Evolutionary conservation across 1,140 invertebrate species (phyloP).

Genomic region (Brachionus paranguensis): DNA sequence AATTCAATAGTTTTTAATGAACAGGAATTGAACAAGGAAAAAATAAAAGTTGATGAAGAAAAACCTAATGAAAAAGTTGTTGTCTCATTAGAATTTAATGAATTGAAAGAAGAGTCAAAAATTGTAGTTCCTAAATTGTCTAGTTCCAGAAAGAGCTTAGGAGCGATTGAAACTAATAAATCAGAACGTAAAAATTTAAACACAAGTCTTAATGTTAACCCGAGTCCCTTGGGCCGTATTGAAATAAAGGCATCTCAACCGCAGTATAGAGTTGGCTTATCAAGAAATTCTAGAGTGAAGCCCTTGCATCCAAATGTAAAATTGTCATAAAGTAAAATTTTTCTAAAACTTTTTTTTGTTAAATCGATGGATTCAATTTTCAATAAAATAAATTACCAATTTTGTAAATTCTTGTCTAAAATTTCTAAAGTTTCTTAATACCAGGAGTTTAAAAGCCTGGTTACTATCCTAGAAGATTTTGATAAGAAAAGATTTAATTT

Average conservation of each 20-base stretch:
- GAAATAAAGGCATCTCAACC: constrained; percentile 4
- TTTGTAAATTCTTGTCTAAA: neutral
- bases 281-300: constrained; percentile 6
- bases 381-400: neutral
- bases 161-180: neutral
- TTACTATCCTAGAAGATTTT: neutral
- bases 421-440: neutral
- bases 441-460: neutral
- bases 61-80: neutral
- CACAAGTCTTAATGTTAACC: neutral
- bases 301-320: constrained; percentile 19
- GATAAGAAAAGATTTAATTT: neutral
- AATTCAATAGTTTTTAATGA: neutral
- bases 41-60: neutral
- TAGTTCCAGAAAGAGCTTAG: neutral
- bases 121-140: neutral
- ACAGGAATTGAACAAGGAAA: neutral
- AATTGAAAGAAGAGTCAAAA: neutral
- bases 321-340: neutral
- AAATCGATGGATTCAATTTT: neutral
- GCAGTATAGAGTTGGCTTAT: neutral
- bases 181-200: neutral
- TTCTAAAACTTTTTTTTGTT: constrained; percentile 16
- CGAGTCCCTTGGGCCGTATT: constrained; percentile 15
- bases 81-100: constrained; percentile 10